Base-by-base conservation (phyloP, 2,888 invertebrate genomes). In the Brassicogethes aeneus region DNA sequence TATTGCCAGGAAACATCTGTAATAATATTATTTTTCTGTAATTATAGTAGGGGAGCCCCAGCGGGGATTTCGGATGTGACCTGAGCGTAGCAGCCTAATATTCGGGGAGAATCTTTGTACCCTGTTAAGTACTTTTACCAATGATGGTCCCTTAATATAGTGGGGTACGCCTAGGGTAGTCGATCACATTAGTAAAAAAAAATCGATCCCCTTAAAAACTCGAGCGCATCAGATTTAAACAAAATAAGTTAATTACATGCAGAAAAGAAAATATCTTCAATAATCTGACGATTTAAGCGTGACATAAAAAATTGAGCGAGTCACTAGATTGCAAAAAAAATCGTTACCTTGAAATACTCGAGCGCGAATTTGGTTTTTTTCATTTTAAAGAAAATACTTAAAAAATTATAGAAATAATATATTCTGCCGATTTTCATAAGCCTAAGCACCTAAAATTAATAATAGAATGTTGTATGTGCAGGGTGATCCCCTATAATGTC, bases 321-420 rank as follows among this genome's bases (percentile, higher is more conserved):
- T 35, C 10, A 43, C 45, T 46, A 41, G 38, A 17, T 43, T 46
- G 42, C 16, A 43, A 40, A 46, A 45, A 45, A 46, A 46, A 42
- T 23, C 37, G 43, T 36, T 1, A 43, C 31, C 41, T 43, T 15
- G 43, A 33, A 40, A 37, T 36, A 37, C 40, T 43, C 43, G 33
- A 46, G 41, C 40, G 45, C 30, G 36, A 41, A 30, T 38, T 15
- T 40, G n/a, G 43, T 44, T 45, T 43, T 41, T 47, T 42, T 46
- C 33, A 42, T 46, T 45, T 46, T 39, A 40, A 46, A 42, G 40
- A 34, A 45, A 46, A 43, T 43, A 17, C 41, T 41, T 41, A 34
- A 45, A 45, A 32, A 32, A 45, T 40, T 10, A 35, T 17, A 33
- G 12, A 15, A 41, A 37, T 13, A 31, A 45, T 41, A 46, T 46